Percentiles rank a stretch among this genome's conserved stretches.
Conservation (phyloP, 2,888 invertebrate genomes). For the Asteroscopus sphinx region DNA sequence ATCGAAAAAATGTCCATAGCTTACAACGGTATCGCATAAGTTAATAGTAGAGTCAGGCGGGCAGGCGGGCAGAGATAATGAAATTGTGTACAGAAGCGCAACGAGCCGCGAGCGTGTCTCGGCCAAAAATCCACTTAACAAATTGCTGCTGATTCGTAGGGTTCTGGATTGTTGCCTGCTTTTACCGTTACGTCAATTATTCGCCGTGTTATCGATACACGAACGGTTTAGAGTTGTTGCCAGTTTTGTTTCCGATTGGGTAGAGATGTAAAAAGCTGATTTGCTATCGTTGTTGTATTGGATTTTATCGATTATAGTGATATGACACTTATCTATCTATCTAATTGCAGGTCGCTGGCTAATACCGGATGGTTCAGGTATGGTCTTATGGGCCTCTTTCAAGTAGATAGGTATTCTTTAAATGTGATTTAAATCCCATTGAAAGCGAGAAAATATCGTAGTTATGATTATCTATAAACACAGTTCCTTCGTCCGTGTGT, state of each 20-base stretch:
- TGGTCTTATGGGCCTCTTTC: too few species aligned
- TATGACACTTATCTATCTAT: too few species aligned
- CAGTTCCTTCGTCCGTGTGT: too few species aligned
- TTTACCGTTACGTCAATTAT: constrained; percentile 87
- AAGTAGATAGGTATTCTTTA: too few species aligned
- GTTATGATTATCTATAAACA: too few species aligned
- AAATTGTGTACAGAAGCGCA: constrained; percentile 90
- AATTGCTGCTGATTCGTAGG: constrained; percentile 90
- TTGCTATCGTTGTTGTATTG: background rate
- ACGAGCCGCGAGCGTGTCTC: constrained; percentile 89
- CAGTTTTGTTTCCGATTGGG: constrained; percentile 51
- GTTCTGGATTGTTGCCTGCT: constrained; percentile 89
- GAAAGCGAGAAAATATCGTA: too few species aligned
- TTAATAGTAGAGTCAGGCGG: constrained; percentile 83
- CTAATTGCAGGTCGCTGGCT: too few species aligned
- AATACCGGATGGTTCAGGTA: too few species aligned
- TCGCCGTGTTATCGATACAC: constrained; percentile 83
- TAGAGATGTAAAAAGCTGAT: constrained; percentile 25
- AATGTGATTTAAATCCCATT: too few species aligned
- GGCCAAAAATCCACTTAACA: constrained; percentile 90
- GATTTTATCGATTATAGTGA: background rate
- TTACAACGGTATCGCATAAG: constrained; percentile 84
- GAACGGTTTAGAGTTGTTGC: constrained; percentile 71
- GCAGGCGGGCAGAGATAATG: constrained; percentile 87
- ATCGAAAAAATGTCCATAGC: constrained; percentile 77